These are phyloP conservation scores for Pilophorus perplexus DNA, from an alignment of 2,888 invertebrate species.

Conservation along the genomic window DNA sequence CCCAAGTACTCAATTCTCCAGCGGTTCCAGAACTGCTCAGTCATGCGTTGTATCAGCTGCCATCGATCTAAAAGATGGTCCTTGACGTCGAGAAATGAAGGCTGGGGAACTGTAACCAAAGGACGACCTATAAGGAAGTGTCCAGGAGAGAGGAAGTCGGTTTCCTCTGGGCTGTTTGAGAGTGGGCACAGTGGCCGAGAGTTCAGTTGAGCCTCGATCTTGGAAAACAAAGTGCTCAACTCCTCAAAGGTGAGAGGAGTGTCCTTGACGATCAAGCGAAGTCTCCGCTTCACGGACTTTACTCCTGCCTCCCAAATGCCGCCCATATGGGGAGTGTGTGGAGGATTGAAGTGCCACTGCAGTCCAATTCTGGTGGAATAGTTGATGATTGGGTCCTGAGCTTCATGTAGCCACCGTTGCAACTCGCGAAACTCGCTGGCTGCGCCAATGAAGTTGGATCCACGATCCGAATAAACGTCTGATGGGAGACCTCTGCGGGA, in stretches of 20 bases:
- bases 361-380: slow-evolving; percentile 50
- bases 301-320: slow-evolving; percentile 50
- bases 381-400: slow-evolving; percentile 18
- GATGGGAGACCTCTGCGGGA: slow-evolving; percentile 49
- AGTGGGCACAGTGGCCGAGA: slow-evolving; percentile 29
- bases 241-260: slow-evolving; percentile 29
- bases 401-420: background rate
- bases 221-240: slow-evolving; percentile 13
- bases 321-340: slow-evolving; percentile 49
- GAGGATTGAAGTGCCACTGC: slow-evolving; percentile 43
- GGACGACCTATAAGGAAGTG: slow-evolving; percentile 50
- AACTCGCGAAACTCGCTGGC: slow-evolving; percentile 24
- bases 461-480: slow-evolving; percentile 51
- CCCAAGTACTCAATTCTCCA: slow-evolving; percentile 45
- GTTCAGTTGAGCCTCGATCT: slow-evolving; percentile 36
- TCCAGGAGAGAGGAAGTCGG: slow-evolving; percentile 47
- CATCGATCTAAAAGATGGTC: slow-evolving; percentile 44
- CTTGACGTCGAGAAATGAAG: slow-evolving; percentile 43
- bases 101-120: slow-evolving; percentile 47
- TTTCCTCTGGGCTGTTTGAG: slow-evolving; percentile 19
- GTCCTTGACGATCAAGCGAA: slow-evolving; percentile 1
- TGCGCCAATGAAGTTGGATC: slow-evolving; percentile 50
- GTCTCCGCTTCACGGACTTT: slow-evolving; percentile 49
- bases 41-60: slow-evolving; percentile 43
- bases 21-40: slow-evolving; percentile 47